Conservation (phyloP, 1,140 invertebrate genomes). For the Leucophenga varia region DNA sequence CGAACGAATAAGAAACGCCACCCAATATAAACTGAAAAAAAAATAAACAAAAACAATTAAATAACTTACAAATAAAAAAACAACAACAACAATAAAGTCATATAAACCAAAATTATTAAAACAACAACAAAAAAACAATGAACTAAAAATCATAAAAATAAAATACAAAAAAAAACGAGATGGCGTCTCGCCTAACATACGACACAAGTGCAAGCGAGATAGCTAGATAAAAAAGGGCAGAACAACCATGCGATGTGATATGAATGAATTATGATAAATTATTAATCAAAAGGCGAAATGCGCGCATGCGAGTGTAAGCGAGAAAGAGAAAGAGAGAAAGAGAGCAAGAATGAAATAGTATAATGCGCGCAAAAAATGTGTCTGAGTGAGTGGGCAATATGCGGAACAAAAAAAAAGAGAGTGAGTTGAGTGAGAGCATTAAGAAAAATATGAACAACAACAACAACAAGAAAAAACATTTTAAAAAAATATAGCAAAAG, state of each 20-base stretch:
- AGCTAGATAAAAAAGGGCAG: constrained; percentile 32
- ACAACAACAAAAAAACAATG: constrained; percentile 47
- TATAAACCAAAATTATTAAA: too few species aligned
- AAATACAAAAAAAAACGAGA: constrained; percentile 36
- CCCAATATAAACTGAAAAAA: constrained; percentile 16
- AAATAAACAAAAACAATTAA: constrained; percentile 8
- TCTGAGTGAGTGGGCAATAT: constrained; percentile 9
- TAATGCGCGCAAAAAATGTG: constrained; percentile 1
- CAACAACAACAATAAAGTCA: too few species aligned
- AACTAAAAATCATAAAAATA: constrained; percentile 52
- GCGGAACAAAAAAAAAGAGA: constrained; percentile 3
- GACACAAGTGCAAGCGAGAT: constrained; percentile 27
- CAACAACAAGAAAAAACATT: constrained; percentile 29
- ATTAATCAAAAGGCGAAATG: constrained; percentile 30
- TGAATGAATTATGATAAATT: constrained; percentile 57
- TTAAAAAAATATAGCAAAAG: constrained; percentile 24
- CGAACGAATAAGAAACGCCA: constrained; percentile 50
- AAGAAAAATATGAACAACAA: constrained; percentile 2
- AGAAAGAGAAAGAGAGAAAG: constrained; percentile 6
- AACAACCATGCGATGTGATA: constrained; percentile 28
- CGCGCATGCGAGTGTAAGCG: constrained; percentile 16
- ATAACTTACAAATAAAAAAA: too few species aligned
- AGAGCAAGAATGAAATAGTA: background rate
- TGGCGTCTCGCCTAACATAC: constrained; percentile 18
- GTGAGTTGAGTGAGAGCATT: constrained; percentile 15